Evolutionary conservation across 2,888 invertebrate species (phyloP).

Genomic region (Penaeus monodon): DNA sequence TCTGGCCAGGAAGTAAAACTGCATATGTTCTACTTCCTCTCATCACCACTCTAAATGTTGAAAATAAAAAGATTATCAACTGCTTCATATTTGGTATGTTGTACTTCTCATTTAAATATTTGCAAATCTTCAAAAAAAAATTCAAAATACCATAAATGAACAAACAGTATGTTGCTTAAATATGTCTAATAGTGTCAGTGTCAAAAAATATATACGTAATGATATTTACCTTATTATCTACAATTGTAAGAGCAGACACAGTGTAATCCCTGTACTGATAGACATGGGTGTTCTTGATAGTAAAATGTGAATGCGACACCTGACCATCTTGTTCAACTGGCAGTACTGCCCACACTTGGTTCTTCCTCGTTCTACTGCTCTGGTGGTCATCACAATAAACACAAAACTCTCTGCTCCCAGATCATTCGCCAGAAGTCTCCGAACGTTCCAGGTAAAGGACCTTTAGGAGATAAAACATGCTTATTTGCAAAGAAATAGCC

Average conservation of each 20-base stretch:
- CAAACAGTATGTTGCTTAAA: not conserved
- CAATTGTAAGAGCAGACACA: conserved; percentile 81
- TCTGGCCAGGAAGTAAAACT: conserved; percentile 95
- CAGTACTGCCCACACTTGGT: conserved; percentile 98
- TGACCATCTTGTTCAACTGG: conserved; percentile 79
- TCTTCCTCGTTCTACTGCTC: conserved; percentile 89
- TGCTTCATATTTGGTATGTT: no score
- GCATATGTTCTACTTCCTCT: conserved; percentile 87
- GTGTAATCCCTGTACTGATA: conserved; percentile 87
- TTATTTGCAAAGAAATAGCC: not conserved
- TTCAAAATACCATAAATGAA: no score
- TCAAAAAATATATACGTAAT: not conserved
- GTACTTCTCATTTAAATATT: no score
- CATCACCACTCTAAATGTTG: conserved; percentile 49
- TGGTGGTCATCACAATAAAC: conserved; percentile 91
- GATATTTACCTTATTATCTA: conserved; percentile 79
- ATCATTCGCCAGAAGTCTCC: conserved; percentile 98
- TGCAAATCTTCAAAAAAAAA: no score
- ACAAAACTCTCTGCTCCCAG: conserved; percentile 93
- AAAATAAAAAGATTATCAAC: no score
- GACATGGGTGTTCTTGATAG: conserved; percentile 81
- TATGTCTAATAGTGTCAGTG: not conserved
- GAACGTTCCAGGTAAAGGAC: conserved; percentile 93
- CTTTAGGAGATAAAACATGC: conserved; percentile 70
- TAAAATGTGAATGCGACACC: conserved; percentile 78